phyloP scores from a whole-genome alignment of 1,140 invertebrate genomes.

The Phthorimaea operculella region DNA sequence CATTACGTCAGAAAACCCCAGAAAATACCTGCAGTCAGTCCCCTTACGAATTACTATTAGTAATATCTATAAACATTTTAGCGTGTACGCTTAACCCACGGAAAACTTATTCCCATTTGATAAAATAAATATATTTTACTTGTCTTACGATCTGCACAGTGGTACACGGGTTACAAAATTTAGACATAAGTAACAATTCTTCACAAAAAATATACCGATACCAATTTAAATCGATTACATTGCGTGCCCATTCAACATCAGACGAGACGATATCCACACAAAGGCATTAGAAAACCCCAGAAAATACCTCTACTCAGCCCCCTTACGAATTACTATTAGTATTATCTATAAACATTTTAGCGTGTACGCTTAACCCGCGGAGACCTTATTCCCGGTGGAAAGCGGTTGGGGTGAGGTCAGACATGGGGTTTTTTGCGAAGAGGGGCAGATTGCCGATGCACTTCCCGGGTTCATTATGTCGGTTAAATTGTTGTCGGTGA shows the following conservation, averaged over 20 bases:
- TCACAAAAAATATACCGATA: too few relatives aligned
- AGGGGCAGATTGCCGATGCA: constrained; percentile 46
- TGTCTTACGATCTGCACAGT: neutral
- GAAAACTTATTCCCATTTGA: constrained; percentile 53
- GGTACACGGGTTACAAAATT: neutral
- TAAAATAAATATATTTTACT: neutral
- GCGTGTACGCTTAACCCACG: constrained; percentile 60
- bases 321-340: constrained; percentile 53
- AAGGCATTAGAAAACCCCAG: constrained; percentile 30
- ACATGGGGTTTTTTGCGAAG: constrained; percentile 42
- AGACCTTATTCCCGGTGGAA: constrained; percentile 50
- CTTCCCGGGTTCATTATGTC: constrained; percentile 35
- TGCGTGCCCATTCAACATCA: constrained; percentile 35
- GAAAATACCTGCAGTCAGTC: constrained; percentile 20
- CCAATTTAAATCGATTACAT: neutral
- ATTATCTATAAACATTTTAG: constrained; percentile 67
- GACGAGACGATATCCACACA: constrained; percentile 41
- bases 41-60: constrained; percentile 53
- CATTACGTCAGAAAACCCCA: constrained; percentile 29
- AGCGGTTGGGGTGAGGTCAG: constrained; percentile 30
- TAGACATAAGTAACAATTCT: neutral
- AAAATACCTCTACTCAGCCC: constrained; percentile 24
- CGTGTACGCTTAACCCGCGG: constrained; percentile 60
- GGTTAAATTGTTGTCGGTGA: constrained; percentile 36
- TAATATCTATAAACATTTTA: constrained; percentile 67